Evolutionary conservation across 2,888 invertebrate species (phyloP).

Genomic region (Invenusta paracnida): DNA sequence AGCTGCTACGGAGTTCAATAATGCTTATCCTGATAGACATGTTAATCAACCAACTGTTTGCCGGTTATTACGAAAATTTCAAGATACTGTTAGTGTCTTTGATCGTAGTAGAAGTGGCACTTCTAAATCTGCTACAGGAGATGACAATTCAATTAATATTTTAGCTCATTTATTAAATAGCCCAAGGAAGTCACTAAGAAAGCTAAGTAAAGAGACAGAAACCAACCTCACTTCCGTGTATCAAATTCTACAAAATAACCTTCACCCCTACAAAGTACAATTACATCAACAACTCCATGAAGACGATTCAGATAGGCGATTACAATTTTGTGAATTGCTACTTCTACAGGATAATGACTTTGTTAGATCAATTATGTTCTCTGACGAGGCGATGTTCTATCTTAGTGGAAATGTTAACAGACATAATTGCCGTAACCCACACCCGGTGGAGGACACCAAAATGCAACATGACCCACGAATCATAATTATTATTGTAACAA

Average conservation of each 20-base stretch:
- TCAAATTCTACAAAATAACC: background rate
- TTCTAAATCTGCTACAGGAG: background rate
- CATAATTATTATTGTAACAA: background rate
- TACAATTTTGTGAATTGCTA: conserved; percentile 21
- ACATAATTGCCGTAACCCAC: conserved; percentile 18
- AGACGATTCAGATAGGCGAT: conserved; percentile 19
- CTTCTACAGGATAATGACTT: conserved; percentile 29
- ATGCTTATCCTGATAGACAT: background rate
- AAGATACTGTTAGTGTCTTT: background rate
- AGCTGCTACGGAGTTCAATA: background rate
- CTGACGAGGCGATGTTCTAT: conserved; percentile 15
- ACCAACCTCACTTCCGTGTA: background rate
- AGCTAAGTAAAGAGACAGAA: conserved; percentile 16
- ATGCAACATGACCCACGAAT: conserved; percentile 16
- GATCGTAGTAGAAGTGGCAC: background rate
- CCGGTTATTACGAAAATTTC: background rate
- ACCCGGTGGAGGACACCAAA: conserved; percentile 11
- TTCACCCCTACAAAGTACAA: conserved; percentile 23
- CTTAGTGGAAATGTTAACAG: conserved; percentile 21
- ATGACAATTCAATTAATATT: background rate
- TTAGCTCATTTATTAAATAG: conserved; percentile 29
- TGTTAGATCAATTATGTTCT: conserved; percentile 23
- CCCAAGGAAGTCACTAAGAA: conserved; percentile 5
- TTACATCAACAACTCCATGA: conserved; percentile 26
- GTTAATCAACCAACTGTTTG: background rate